A percentile compares a stretch with the other conserved stretches of the same genome.
phyloP scores from a whole-genome alignment of 2,888 invertebrate species.

The Melieria picta region DNA sequence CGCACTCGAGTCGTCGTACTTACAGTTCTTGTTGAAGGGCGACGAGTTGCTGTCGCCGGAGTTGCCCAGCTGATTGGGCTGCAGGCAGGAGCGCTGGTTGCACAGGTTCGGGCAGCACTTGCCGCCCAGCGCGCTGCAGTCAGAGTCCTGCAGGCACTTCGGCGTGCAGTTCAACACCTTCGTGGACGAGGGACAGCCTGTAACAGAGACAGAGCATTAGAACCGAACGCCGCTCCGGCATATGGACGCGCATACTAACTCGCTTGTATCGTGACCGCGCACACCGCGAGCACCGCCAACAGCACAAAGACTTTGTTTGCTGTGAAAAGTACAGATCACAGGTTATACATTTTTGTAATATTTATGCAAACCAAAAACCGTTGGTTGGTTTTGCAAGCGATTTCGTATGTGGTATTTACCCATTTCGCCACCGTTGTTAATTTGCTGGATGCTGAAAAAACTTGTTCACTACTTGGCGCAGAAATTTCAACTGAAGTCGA shows the following conservation, averaged over 20 bases:
- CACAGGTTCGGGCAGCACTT: constrained; percentile 79
- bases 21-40: constrained; percentile 65
- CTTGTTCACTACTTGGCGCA: no score
- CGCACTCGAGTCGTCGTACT: constrained; percentile 43
- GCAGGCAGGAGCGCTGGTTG: constrained; percentile 75
- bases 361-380: no score
- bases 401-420: not conserved
- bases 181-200: constrained; percentile 72
- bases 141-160: constrained; percentile 74
- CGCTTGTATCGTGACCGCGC: not conserved
- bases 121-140: constrained; percentile 73
- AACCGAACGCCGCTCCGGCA: not conserved
- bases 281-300: constrained; percentile 13
- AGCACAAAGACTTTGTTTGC: constrained; percentile 19
- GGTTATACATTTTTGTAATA: no score
- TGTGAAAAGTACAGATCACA: constrained; percentile 22
- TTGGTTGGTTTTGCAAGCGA: not conserved
- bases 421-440: not conserved
- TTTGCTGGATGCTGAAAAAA: not conserved
- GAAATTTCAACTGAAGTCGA: no score
- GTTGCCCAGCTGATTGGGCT: constrained; percentile 63
- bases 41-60: constrained; percentile 48
- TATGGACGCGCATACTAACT: not conserved
- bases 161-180: constrained; percentile 76
- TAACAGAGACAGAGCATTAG: not conserved